Evolutionary conservation across 2,888 invertebrate genomes (phyloP), one percentile per base, ranked within the genome.

Genomic region (Apoda limacodes): DNA sequence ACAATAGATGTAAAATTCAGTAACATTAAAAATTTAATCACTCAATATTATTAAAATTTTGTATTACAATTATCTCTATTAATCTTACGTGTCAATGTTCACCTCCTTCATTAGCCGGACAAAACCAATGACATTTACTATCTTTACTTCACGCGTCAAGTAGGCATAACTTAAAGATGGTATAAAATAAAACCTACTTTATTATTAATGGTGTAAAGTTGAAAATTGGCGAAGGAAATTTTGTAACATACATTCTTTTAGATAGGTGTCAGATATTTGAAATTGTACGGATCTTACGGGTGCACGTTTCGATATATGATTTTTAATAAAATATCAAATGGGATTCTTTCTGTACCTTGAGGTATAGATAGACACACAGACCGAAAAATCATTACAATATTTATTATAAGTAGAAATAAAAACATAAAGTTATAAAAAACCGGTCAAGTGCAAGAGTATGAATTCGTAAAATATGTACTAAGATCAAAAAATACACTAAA

Each of bases 111-210:
- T 76, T 75, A 75, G 66, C 49, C 46, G 58, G 46, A 71, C 70
- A 70, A 66, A 71, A 66, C 71, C 72, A 74, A 68, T 70, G 75
- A 72, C 72, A 74, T 75, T 72, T 66, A 74, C 63, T 62, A 60
- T 58, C 44, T 38, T 34, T 29, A 22, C 28, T 25, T 9, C 29
- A 31, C 35, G 31, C 35, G 25, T 27, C 37, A 25, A 48, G 62
- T 55, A 17, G 52, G 34, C 40, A 5, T 36, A 61, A 52, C 31
- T 34, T 6, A 36, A 35, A 25, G 15, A 30, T 4, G 5, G 0
- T 9, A 9, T 31, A 39, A 13, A 15, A 3, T 2, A 39, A 37
- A 39, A 26, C 28, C 11, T 12, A 40, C 43, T 30, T 38, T 50
- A 42, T 9, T 2, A 0, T 0, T 0, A 0, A 1, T 0, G 0